phyloP scores from a whole-genome alignment of 2,888 invertebrate genomes.

The Temnothorax unifasciatus region DNA sequence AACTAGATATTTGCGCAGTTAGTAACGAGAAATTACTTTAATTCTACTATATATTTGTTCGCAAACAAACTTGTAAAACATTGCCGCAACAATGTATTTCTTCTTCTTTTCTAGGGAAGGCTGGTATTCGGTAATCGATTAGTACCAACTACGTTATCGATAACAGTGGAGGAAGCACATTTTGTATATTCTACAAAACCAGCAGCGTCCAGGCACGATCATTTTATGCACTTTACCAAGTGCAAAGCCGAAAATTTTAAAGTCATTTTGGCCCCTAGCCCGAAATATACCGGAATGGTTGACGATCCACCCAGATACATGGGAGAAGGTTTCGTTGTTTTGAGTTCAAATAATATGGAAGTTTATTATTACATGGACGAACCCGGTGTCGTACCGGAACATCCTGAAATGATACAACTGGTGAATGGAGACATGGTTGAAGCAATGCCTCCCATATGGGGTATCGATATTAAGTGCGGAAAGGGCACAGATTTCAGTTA shows the following conservation, averaged over 20 bases:
- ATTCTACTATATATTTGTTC: neutral
- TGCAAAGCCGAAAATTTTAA: constrained; percentile 98
- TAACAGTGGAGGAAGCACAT: constrained; percentile 97
- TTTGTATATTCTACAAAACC: constrained; percentile 98
- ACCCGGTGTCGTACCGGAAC: constrained; percentile 96
- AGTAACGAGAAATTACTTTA: constrained; percentile 78
- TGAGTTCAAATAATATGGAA: constrained; percentile 98
- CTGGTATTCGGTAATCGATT: constrained; percentile 98
- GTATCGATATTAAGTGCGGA: constrained; percentile 97
- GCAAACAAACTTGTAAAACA: neutral
- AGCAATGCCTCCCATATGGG: constrained; percentile 97
- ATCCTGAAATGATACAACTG: constrained; percentile 95
- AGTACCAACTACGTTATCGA: constrained; percentile 96
- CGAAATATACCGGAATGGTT: constrained; percentile 96
- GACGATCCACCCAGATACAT: constrained; percentile 98
- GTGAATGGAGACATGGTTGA: constrained; percentile 98
- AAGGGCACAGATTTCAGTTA: constrained; percentile 98
- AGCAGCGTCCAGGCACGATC: constrained; percentile 96
- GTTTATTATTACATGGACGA: constrained; percentile 99
- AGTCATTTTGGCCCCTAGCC: constrained; percentile 98
- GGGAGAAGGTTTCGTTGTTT: constrained; percentile 99
- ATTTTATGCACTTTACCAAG: constrained; percentile 98
- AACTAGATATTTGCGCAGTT: constrained; percentile 95
- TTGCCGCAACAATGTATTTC: neutral
- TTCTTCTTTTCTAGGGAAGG: constrained; percentile 89